phyloP scores from a whole-genome alignment of 2,888 invertebrate genomes.

The Diaphora mendica region DNA sequence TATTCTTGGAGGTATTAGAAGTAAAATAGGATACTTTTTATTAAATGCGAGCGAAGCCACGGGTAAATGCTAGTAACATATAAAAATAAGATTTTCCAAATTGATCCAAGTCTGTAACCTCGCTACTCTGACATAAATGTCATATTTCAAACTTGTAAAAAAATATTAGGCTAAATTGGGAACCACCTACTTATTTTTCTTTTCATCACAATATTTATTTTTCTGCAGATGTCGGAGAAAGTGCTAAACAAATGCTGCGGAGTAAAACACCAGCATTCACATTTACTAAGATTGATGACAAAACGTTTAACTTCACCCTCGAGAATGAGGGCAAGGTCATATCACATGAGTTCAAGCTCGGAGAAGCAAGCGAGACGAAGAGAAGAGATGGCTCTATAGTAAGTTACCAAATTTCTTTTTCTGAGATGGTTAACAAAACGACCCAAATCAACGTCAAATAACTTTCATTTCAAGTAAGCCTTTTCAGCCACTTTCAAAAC shows the following conservation, averaged over 20 bases:
- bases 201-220: not conserved
- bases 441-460: no score
- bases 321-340: constrained; percentile 51
- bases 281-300: constrained; percentile 63
- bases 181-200: not conserved
- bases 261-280: constrained; percentile 63
- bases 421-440: no score
- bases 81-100: no score
- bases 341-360: constrained; percentile 61
- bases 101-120: no score
- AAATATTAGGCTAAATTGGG: not conserved
- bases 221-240: constrained; percentile 60
- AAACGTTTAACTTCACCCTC: constrained; percentile 58
- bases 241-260: constrained; percentile 54
- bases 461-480: no score
- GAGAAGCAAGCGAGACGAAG: constrained; percentile 64
- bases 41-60: no score
- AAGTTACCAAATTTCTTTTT: constrained; percentile 3
- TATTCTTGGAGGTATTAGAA: no score
- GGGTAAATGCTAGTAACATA: no score
- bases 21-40: no score
- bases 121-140: no score
- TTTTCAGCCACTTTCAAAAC: no score
- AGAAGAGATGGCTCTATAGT: constrained; percentile 71
- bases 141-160: no score